Base-by-base conservation (phyloP, 2,797 vertebrate genomes). In the Molossus molossus region DNA sequence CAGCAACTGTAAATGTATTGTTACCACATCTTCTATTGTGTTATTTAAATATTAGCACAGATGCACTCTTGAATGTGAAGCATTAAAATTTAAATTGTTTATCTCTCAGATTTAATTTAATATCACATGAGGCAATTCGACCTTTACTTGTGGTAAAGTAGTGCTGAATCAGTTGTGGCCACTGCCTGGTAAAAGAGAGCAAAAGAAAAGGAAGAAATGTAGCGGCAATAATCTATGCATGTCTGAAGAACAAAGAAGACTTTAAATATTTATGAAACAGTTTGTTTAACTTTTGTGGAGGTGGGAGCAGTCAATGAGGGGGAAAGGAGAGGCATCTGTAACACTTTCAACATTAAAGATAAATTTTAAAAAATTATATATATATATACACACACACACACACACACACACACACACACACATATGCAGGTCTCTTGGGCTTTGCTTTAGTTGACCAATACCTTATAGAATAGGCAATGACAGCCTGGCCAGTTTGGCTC, bases 11-110 rank as follows among this genome's bases (percentile, higher is more conserved):
- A n/a, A n/a, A 53, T 5, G 29, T 77, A 55, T 27, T 55, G 55
- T 77, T 77, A 29, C 29, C 53, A 11, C 1, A 21, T 18, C 11
- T 11, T 93, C 40, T 33, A 79, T 82, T 77, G n/a, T 79, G 27
- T 77, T 96, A 92, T 92, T 96, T 96, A 96, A 97, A 90, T 95
- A 96, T 97, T 95, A 90, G 72, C 89, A 96, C 69, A 95, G 77
- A 93, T 48, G 33, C 27, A 77, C 50, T 94, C 50, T 72, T 91
- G n/a, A 97, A 95, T 83, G 25, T 67, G 79, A 88, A 95, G 18
- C 94, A 96, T 91, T 94, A 94, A 93, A 89, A 87, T 96, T 84
- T 97, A 93, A 95, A 60, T 94, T 94, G 79, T 92, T 97, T 95
- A 80, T 88, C 92, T 89, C 89, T 91, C 67, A 95, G 90, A 94